Evolutionary conservation across 1,140 invertebrate species (phyloP).

Genomic region (Halotydeus destructor): DNA sequence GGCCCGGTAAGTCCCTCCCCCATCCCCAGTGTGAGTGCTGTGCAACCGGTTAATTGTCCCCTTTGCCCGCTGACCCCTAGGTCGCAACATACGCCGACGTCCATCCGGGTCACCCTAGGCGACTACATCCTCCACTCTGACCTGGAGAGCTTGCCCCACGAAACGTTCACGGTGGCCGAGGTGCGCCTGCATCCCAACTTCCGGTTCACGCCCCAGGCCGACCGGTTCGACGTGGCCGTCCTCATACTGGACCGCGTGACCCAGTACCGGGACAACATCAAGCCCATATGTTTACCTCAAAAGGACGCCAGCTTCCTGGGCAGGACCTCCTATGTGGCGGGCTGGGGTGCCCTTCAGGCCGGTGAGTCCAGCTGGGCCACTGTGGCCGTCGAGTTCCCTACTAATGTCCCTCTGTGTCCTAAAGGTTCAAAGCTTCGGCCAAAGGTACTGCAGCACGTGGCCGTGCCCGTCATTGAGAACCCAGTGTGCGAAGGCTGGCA

Average conservation of each 20-base stretch:
- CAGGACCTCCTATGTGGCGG: conserved; percentile 72
- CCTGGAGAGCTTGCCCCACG: conserved; percentile 63
- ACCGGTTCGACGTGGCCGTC: conserved; percentile 74
- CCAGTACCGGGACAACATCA: conserved; percentile 69
- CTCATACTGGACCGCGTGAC: conserved; percentile 64
- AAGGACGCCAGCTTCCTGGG: conserved; percentile 72
- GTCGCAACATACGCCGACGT: conserved; percentile 44
- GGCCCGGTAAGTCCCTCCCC: conserved; percentile 34
- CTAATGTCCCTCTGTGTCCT: conserved; percentile 9
- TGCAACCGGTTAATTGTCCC: not conserved
- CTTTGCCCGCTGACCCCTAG: conserved; percentile 24
- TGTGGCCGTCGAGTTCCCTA: too few species aligned
- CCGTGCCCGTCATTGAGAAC: conserved; percentile 34
- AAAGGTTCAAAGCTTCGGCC: conserved; percentile 61
- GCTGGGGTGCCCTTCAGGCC: conserved; percentile 74
- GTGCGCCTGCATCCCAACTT: conserved; percentile 83
- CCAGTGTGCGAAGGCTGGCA: conserved; percentile 47
- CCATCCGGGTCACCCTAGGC: conserved; percentile 73
- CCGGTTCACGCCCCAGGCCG: conserved; percentile 71
- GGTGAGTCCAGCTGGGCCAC: conserved; percentile 27
- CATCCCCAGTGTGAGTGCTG: conserved; percentile 4
- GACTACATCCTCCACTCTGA: conserved; percentile 86
- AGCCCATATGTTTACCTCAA: conserved; percentile 73
- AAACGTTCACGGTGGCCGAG: conserved; percentile 64
- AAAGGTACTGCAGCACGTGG: conserved; percentile 72